Evolutionary conservation across 2,113 vertebrate species (phyloP), one percentile per base, ranked within the genome.

Genomic region (Nothobranchius kuhntae): DNA sequence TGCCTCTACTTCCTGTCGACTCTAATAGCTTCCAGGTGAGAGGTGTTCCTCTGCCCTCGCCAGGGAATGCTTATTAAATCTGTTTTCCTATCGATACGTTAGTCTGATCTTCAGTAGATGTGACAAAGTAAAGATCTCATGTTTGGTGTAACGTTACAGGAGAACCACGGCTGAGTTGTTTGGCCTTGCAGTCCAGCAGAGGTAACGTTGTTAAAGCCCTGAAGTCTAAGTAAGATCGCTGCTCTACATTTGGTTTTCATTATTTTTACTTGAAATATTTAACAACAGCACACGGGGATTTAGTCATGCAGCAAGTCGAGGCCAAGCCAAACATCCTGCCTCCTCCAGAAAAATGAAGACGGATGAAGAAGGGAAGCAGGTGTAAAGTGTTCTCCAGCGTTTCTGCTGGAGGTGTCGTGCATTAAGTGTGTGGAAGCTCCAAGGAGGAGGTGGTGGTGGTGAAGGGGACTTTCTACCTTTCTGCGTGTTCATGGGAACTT

Each of bases 301-400:
- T 90, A 89, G 91, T 93, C 92, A 93, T 88, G 79, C 73, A 55
- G 84, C 73, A 44, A 82, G 84, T 74, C 64, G 57, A 57, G 35
- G 91, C 92, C 92, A 93, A 92, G 77, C 30, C 85, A 91, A 93
- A 93, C 92, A 92, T 92, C 92, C 91, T 92, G 87, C 85, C 89
- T 86, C 77, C 87, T 77, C 64, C 84, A 78, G 69, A 80, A 82
- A 74, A 89, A 86, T 75, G 89, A 86, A 89, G 91, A 92, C 81
- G 70, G 86, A 91, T 85, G 88, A 80, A 82, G 76, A 81, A 83
- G 81, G 85, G 84, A 88, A 91, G 84, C 90, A 92, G 92, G 92
- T 92, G 92, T 88, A 89, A 88, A 89, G 81, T 84, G 67, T 58
- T 66, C 72, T 73, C 68, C 47, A n/a, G 46, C 60, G 58, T 13